A percentile compares a stretch with the other conserved stretches of the same genome.
These are phyloP conservation scores for Kuschelorhynchus macadamiae DNA, from an alignment of 2,888 invertebrate genomes.

Conservation along the genomic window DNA sequence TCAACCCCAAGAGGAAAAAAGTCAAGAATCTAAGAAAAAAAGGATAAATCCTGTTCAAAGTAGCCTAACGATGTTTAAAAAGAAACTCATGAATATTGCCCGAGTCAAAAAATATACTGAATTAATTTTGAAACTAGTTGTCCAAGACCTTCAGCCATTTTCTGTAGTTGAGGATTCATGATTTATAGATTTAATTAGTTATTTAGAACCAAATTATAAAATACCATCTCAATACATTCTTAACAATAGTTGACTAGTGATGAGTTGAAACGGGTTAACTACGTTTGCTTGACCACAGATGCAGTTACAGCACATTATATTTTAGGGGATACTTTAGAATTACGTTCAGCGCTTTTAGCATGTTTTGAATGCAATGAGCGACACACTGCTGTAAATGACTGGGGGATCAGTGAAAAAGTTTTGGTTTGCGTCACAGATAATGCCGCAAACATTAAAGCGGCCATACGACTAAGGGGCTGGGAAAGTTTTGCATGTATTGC, in stretches of 20 bases:
- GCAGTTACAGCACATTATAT: not conserved
- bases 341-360: not conserved
- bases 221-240: constrained; percentile 32
- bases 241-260: constrained; percentile 28
- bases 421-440: constrained; percentile 9
- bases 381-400: constrained; percentile 22
- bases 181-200: constrained; percentile 32
- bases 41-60: no score
- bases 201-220: constrained; percentile 35
- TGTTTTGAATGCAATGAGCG: constrained; percentile 16
- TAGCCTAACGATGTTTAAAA: no score
- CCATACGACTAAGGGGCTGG: constrained; percentile 4
- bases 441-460: constrained; percentile 6
- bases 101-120: constrained; percentile 35
- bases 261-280: constrained; percentile 36
- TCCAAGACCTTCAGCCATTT: constrained; percentile 44
- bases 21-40: no score
- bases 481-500: constrained; percentile 34
- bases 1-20: no score
- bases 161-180: constrained; percentile 44
- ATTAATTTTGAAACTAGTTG: constrained; percentile 35
- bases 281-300: constrained; percentile 11
- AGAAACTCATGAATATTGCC: constrained; percentile 16
- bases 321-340: no score
- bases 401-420: constrained; percentile 33